A percentile compares a stretch with the other conserved stretches of the same genome.
Evolutionary conservation across 1,140 invertebrate species (phyloP).

Genomic region (Intoshia linei): DNA sequence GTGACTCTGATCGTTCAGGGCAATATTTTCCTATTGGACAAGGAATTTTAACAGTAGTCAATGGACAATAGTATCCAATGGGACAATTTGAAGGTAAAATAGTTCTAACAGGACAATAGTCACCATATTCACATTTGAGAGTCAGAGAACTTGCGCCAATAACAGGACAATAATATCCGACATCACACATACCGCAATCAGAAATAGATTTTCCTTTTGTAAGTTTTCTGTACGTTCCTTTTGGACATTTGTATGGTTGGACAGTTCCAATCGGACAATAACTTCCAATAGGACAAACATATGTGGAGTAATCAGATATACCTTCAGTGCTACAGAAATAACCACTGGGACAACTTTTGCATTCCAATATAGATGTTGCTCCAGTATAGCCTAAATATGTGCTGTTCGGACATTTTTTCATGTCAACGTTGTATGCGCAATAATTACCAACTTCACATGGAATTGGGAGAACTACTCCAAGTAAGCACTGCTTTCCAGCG

Average conservation of each 20-base stretch:
- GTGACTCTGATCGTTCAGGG: conserved; percentile 12
- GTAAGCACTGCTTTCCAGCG: conserved; percentile 13
- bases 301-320: conserved; percentile 11
- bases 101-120: conserved; percentile 13
- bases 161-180: conserved; percentile 13
- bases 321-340: conserved; percentile 13
- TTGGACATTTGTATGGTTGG: conserved; percentile 10
- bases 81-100: conserved; percentile 1
- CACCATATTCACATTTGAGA: conserved; percentile 12
- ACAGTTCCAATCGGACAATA: conserved; percentile 13
- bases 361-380: conserved; percentile 10
- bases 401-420: conserved; percentile 9
- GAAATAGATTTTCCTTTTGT: background rate
- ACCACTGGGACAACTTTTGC: conserved; percentile 12
- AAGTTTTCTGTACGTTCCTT: conserved; percentile 14
- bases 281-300: conserved; percentile 13
- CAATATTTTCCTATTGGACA: conserved; percentile 17
- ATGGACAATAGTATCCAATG: conserved; percentile 18
- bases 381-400: conserved; percentile 14
- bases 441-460: conserved; percentile 13
- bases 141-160: conserved; percentile 12
- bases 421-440: conserved; percentile 8
- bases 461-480: conserved; percentile 4
- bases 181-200: conserved; percentile 14
- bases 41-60: conserved; percentile 11